Evolutionary conservation across 23 tunicate genomes (phyloP).

Genomic region (Corella eumyota): DNA sequence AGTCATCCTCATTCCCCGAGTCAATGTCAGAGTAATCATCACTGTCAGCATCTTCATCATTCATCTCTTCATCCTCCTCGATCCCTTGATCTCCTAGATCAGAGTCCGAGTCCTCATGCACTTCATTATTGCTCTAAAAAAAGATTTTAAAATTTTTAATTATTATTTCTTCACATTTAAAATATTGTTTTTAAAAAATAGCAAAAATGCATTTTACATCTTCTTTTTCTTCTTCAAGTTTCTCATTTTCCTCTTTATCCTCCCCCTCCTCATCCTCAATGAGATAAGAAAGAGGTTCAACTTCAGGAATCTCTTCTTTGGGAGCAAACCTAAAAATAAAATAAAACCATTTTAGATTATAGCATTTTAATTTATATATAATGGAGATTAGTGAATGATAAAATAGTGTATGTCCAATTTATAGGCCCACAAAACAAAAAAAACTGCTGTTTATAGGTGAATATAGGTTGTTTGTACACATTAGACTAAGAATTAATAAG

Average conservation of each 20-base stretch:
- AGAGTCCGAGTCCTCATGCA: slow-evolving; percentile 12
- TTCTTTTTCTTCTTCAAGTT: neutral
- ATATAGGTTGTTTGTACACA: no score
- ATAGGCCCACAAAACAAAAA: no score
- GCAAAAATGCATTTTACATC: neutral
- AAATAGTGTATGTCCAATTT: no score
- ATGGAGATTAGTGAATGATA: no score
- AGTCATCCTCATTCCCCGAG: slow-evolving; percentile 53
- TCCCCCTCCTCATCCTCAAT: slow-evolving; percentile 14
- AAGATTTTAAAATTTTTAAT: neutral
- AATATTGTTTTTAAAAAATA: neutral
- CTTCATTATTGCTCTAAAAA: slow-evolving; percentile 4
- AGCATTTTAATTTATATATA: no score
- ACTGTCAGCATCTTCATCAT: slow-evolving; percentile 14
- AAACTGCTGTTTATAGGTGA: no score
- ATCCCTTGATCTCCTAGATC: slow-evolving; percentile 39
- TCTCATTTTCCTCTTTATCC: neutral
- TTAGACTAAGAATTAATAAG: no score
- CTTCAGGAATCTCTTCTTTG: slow-evolving; percentile 11
- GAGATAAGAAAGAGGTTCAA: slow-evolving; percentile 16
- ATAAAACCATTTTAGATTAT: no score
- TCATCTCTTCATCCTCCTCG: slow-evolving; percentile 41
- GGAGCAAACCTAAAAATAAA: slow-evolving; percentile 6
- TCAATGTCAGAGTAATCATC: slow-evolving; percentile 45
- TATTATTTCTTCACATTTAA: neutral